Evolutionary conservation across 2,797 vertebrate species (phyloP), one percentile per base, ranked within the genome.

Genomic region (Poecile montanus): DNA sequence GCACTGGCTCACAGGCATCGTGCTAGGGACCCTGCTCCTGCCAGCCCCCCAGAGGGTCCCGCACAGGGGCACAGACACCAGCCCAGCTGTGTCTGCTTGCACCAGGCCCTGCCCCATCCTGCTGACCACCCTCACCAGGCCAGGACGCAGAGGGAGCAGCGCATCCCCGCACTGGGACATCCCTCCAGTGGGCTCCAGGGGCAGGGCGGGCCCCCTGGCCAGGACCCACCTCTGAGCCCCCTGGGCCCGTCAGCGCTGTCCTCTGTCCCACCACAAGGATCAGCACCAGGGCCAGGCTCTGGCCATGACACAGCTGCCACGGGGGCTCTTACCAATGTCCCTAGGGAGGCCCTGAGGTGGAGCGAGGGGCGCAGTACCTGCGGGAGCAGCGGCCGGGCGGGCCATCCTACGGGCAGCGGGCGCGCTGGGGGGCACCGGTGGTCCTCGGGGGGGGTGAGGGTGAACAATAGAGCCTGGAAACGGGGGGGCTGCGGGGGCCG

Each of bases 341-440:
- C 74, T 4, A 5, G 47, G 67, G 45, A 30, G 54, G 40, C 71
- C n/a, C n/a, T 12, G 68, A 10, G 68, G 68, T 6, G 13, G 6
- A 30, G 63, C 1, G 26, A 27, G 71, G 26, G 50, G 57, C 30
- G 63, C 50, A 18, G 65, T 89, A 83, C 87, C 87, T 83, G 78
- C 20, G 5, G 63, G 32, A 14, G 78, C 30, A 6, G 78, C 32
- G 86, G 86, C 71, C 78, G 12, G 78, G 23, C 78, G 72, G 87
- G 87, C 87, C 87, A 89, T 89, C 87, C 87, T 89, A 48, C 71
- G 87, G 78, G 87, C 87, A 38, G 87, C 79, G 3, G 72, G 87
- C 36, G 63, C 38, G 8, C 79, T 83, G 72, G 87, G 87, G 79
- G 79, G 29, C 65, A 83, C 79, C 65, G 44, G 7, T 0, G 79